Evolutionary conservation across 1,140 invertebrate species (phyloP), one percentile per base, ranked within the genome.

Genomic region (Hypsibius dujardini): DNA sequence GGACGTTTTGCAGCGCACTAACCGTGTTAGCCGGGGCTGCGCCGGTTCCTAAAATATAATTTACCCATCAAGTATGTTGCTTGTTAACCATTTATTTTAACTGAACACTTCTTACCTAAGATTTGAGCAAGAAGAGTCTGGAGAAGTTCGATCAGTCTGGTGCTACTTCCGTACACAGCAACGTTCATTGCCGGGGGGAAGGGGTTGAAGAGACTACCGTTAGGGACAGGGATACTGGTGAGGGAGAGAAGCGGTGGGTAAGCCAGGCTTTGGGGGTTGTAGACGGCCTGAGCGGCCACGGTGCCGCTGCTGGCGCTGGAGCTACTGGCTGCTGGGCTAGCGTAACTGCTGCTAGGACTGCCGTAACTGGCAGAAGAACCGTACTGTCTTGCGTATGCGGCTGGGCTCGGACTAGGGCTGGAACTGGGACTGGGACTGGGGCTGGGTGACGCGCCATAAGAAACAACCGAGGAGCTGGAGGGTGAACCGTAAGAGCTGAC

Each of bases 141-240:
- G 12, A 67, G 62, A 7, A 42, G 12, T 12, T 67, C 45, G 12
- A 45, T 42, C 62, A 67, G 7, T 3, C 12, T 12, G 42, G 62
- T 67, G 62, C 62, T 67, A 42, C 62, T 67, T 12, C 62, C 62
- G 12, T 15, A 42, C 3, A 67, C 62, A 3, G 12, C 12, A 3
- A 67, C 62, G 62, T 67, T 67, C 62, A 67, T 12, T 12, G 62
- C 62, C 42, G 62, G 62, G 12, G 62, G 62, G 42, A 15, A 67
- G 7, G 62, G 12, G 62, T 42, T 67, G 42, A 67, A 67, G 3
- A 12, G 12, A 42, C 62, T 67, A 42, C 62, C 62, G 62, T 12
- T 42, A 45, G 62, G 62, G 62, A 67, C 62, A 42, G 62, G 62
- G 45, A 67, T 67, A 42, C 62, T 67, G 42, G 62, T 67, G 12